Evolutionary conservation across 2,113 vertebrate genomes (phyloP), one percentile per base, ranked within the genome.

Genomic region (Pleuronectes platessa): DNA sequence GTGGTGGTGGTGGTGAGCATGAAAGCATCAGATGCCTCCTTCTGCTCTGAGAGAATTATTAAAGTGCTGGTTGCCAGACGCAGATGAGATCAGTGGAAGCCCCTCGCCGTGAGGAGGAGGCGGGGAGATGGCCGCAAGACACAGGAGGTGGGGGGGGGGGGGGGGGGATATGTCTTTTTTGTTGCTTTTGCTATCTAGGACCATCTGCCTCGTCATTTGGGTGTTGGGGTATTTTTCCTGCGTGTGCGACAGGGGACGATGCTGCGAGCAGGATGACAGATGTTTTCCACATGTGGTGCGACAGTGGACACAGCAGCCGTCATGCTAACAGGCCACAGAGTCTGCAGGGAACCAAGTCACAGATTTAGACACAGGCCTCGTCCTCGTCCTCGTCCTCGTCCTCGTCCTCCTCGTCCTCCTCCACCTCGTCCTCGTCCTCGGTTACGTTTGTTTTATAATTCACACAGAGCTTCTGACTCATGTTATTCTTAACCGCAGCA

Each of bases 21-120:
- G 67, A 77, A 87, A 71, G 86, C 71, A 67, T 89, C 81, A 81
- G 49, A 55, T 78, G 61, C 83, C 81, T 82, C 69, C 76, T 83
- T 78, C 72, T 83, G 67, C 87, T 82, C 82, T 88, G 79, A 88
- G 87, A 91, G 86, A 89, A 90, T 87, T 85, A 84, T 83, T 89
- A 70, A 93, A 92, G 84, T 71, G 64, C 60, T 55, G 65, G 71
- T 79, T 88, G 79, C 71, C 83, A 61, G 78, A 74, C 77, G 65
- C 83, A 79, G 84, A 85, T 65, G 73, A 81, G 69, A 81, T 81
- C 79, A 86, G 85, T 83, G 76, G 56, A 81, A 79, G 62, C 78
- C 76, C 31, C 74, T 82, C 21, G 15, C 78, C 15, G 60, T 47
- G 70, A 70, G 31, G 27, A n/a, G 26, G 17, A 12, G 27, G 59